A percentile compares a stretch with the other conserved stretches of the same genome.
These are phyloP conservation scores for Microdon myrmicae DNA, from an alignment of 2,888 invertebrate genomes.

Conservation along the genomic window DNA sequence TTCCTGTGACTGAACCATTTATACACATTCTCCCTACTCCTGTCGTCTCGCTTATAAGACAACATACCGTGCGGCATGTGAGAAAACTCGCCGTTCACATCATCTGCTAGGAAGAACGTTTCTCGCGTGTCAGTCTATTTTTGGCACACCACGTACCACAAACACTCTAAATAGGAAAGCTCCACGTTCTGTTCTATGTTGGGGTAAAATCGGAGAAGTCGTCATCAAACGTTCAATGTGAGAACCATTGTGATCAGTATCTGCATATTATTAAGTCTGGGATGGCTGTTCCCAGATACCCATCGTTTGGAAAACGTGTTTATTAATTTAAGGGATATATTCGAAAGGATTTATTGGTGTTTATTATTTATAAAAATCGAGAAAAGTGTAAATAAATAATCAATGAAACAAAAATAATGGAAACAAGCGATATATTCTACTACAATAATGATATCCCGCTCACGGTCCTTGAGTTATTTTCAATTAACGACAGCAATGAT, in stretches of 20 bases:
- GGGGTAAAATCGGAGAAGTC: slow-evolving; percentile 19
- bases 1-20: no score
- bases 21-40: no score
- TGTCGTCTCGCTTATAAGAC: no score
- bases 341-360: slow-evolving; percentile 9
- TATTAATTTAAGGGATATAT: no score
- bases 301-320: no score
- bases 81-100: slow-evolving; percentile 27
- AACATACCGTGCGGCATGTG: slow-evolving; percentile 19
- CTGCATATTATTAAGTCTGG: slow-evolving; percentile 29
- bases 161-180: slow-evolving; percentile 42
- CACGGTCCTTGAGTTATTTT: slow-evolving; percentile 64
- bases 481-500: slow-evolving; percentile 49
- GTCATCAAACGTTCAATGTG: slow-evolving; percentile 17
- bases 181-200: slow-evolving; percentile 20
- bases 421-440: slow-evolving; percentile 54
- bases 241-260: slow-evolving; percentile 21
- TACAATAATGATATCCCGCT: slow-evolving; percentile 62
- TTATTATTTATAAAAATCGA: not conserved
- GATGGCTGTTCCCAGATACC: slow-evolving; percentile 4
- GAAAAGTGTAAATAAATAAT: not conserved
- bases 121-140: slow-evolving; percentile 37
- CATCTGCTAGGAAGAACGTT: slow-evolving; percentile 23
- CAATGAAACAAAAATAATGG: slow-evolving; percentile 30
- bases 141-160: slow-evolving; percentile 29